phyloP scores from a whole-genome alignment of 2,888 invertebrate genomes.

The Shargacucullia verbasci region DNA sequence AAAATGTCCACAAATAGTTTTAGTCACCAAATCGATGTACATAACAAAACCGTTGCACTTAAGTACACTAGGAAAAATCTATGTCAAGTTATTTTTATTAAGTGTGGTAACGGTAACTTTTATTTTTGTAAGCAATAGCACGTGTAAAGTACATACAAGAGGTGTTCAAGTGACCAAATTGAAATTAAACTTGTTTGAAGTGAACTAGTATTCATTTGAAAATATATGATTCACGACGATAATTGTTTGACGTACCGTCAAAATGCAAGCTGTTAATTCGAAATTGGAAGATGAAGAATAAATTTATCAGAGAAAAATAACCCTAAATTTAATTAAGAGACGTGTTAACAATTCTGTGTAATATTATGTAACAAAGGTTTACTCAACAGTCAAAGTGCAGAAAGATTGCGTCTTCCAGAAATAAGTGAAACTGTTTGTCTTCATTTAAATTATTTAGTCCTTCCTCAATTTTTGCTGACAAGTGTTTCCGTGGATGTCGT shows the following conservation, averaged over 20 bases:
- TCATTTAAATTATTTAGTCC: constrained; percentile 10
- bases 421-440: constrained; percentile 16
- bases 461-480: constrained; percentile 3
- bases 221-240: background rate
- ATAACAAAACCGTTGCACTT: constrained; percentile 36
- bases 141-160: constrained; percentile 7
- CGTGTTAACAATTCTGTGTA: no score
- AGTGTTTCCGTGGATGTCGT: constrained; percentile 4
- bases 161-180: constrained; percentile 20
- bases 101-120: constrained; percentile 36
- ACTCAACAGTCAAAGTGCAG: background rate
- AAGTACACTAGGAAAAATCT: constrained; percentile 27
- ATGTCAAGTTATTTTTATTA: constrained; percentile 45
- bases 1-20: no score
- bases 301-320: no score
- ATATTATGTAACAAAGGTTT: no score
- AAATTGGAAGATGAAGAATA: no score
- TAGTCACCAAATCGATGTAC: background rate
- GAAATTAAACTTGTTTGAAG: background rate
- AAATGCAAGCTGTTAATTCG: no score
- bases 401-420: constrained; percentile 2
- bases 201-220: background rate
- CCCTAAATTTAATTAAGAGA: no score
- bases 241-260: no score
- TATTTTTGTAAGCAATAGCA: constrained; percentile 7